Evolutionary conservation across 2,888 invertebrate genomes (phyloP), one percentile per base, ranked within the genome.

Genomic region (Athalia circularis): DNA sequence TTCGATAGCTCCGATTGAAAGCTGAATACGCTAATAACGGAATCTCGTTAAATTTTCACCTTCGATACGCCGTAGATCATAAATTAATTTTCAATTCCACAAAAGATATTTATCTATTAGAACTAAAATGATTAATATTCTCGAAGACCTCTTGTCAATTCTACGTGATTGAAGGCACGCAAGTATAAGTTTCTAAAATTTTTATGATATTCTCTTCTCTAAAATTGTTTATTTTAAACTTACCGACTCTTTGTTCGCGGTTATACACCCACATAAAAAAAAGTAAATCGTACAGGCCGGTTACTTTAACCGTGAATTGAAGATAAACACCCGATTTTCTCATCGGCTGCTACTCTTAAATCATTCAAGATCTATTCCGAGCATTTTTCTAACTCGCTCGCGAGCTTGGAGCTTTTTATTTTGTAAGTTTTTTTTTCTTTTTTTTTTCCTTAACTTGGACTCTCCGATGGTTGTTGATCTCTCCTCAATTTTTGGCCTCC

Each of bases 21-120:
- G n/a, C n/a, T n/a, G 54, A 54, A 68, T 6, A 54, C 54, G 68
- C 54, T 68, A n/a, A 68, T 54, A 52, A n/a, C 54, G 52, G 43
- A 54, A 68, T 52, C 52, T 52, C 6, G 11, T 11, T 1, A 45
- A 47, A 3, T 47, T 65, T 47, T 47, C 47, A 11, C 29, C 29
- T 3, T 43, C 7, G 29, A 64, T 43, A 64, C 11, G 29, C 29
- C 29, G 29, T 29, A 29, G 29, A 29, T 0, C 29, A 29, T 29
- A 29, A 29, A 29, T 1, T 29, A n/a, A n/a, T 29, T 29, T 29
- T 29, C 1, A 1, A 1, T 29, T 29, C 29, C 29, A 29, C 29
- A 29, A 29, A 29, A 1, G 29, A 29, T 29, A 29, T 29, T 29
- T 29, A 29, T 29, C 29, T 29, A 29, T 29, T 1, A 29, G 1